A percentile compares a stretch with the other conserved stretches of the same genome.
Conservation (phyloP, 2,888 invertebrate genomes). For the Archips xylosteana region DNA sequence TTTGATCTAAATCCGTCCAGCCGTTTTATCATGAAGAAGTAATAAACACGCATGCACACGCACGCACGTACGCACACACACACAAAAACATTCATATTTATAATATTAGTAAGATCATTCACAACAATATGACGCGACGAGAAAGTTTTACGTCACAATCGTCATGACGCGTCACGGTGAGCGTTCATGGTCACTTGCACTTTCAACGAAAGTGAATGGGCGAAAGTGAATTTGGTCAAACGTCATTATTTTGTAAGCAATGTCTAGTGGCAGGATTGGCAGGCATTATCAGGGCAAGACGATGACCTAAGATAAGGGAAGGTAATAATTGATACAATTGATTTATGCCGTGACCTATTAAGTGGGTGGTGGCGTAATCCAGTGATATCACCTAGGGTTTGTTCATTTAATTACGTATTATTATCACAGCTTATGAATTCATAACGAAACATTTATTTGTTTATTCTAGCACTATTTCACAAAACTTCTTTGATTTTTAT, state of each 20-base stretch:
- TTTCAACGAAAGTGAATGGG: slow-evolving; percentile 64
- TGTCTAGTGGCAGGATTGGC: not conserved
- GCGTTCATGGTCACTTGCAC: slow-evolving; percentile 68
- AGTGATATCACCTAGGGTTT: slow-evolving; percentile 7
- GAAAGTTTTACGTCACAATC: slow-evolving; percentile 55
- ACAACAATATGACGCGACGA: slow-evolving; percentile 41
- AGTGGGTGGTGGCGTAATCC: slow-evolving; percentile 1
- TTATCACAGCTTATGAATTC: not conserved
- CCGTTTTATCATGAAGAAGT: too few relatives aligned
- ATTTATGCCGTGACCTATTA: slow-evolving; percentile 17
- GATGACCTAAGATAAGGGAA: slow-evolving; percentile 23
- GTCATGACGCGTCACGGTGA: slow-evolving; percentile 51
- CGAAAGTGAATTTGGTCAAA: slow-evolving; percentile 55
- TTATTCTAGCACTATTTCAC: too few relatives aligned
- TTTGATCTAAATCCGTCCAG: too few relatives aligned
- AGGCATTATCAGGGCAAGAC: slow-evolving; percentile 16
- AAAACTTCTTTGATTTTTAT: too few relatives aligned
- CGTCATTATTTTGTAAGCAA: slow-evolving; percentile 5
- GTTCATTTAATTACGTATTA: not conserved
- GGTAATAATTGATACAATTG: slow-evolving; percentile 17
- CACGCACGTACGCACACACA: too few relatives aligned
- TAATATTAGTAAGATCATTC: too few relatives aligned
- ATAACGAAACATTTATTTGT: not conserved
- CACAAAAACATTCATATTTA: too few relatives aligned
- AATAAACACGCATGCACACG: too few relatives aligned